Conservation (phyloP, 2,888 invertebrate genomes). For the Drosophila eohydei region DNA sequence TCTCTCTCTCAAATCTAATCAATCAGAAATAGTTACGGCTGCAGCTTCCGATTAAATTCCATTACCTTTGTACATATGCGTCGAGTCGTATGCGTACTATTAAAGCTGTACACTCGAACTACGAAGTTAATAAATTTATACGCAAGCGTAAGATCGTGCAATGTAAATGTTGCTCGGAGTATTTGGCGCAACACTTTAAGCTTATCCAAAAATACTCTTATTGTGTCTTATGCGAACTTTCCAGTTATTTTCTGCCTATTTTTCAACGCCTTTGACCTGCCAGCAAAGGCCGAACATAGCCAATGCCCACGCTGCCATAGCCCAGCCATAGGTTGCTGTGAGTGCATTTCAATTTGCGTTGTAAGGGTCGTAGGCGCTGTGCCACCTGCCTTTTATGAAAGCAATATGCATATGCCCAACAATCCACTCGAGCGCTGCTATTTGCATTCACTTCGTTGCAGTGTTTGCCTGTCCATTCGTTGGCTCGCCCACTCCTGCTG, state of each 20-base stretch:
- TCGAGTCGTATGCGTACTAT: conserved; percentile 52
- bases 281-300: not conserved
- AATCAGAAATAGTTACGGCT: conserved; percentile 74
- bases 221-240: conserved; percentile 21
- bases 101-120: conserved; percentile 28
- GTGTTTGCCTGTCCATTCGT: conserved; percentile 54
- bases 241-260: not conserved
- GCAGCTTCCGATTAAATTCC: not conserved
- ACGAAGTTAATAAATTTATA: conserved; percentile 55
- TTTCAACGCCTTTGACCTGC: conserved; percentile 1
- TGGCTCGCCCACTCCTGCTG: conserved; percentile 2
- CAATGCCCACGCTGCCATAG: not conserved
- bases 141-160: no score
- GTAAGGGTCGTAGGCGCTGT: conserved; percentile 13
- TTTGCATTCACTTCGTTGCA: conserved; percentile 73
- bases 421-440: conserved; percentile 53
- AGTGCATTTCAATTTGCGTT: conserved; percentile 23
- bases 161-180: no score
- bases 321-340: conserved; percentile 1
- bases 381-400: conserved; percentile 57
- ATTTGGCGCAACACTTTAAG: not conserved
- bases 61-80: no score
- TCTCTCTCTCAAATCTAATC: conserved; percentile 57
- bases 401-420: conserved; percentile 67
- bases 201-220: conserved; percentile 5